Conservation (phyloP, 2,113 vertebrate genomes). For the Pomatostomus ruficeps region DNA sequence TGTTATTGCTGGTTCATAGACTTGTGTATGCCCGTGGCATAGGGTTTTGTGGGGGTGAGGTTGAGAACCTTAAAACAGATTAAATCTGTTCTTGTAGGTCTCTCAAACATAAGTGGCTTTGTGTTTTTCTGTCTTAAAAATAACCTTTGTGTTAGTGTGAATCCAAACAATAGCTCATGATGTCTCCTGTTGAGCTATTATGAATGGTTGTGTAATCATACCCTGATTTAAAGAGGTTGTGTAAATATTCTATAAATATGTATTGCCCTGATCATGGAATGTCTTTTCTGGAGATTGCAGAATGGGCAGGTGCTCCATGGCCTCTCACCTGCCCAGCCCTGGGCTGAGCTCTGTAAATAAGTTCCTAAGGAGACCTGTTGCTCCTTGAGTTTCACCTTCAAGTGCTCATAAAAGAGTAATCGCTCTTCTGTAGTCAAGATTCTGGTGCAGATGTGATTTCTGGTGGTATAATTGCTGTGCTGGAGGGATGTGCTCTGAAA, state of each 20-base stretch:
- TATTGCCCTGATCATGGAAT: neutral
- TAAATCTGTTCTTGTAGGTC: slow-evolving; percentile 3
- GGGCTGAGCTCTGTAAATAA: neutral
- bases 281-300: neutral
- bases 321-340: neutral
- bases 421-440: neutral
- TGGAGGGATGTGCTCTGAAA: neutral
- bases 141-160: slow-evolving; percentile 41
- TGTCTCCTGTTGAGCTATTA: slow-evolving; percentile 29
- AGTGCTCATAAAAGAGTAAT: neutral
- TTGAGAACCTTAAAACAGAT: slow-evolving; percentile 13
- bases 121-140: slow-evolving; percentile 55
- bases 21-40: neutral
- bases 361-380: neutral
- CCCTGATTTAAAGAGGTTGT: slow-evolving; percentile 3
- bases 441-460: neutral
- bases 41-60: neutral
- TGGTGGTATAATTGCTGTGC: neutral
- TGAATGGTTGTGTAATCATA: slow-evolving; percentile 24
- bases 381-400: neutral
- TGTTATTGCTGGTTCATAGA: neutral
- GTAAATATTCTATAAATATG: slow-evolving; percentile 40
- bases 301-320: neutral
- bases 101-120: slow-evolving; percentile 46
- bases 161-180: slow-evolving; percentile 34